Evolutionary conservation across 2,113 vertebrate species (phyloP).

Genomic region (Numenius arquata): DNA sequence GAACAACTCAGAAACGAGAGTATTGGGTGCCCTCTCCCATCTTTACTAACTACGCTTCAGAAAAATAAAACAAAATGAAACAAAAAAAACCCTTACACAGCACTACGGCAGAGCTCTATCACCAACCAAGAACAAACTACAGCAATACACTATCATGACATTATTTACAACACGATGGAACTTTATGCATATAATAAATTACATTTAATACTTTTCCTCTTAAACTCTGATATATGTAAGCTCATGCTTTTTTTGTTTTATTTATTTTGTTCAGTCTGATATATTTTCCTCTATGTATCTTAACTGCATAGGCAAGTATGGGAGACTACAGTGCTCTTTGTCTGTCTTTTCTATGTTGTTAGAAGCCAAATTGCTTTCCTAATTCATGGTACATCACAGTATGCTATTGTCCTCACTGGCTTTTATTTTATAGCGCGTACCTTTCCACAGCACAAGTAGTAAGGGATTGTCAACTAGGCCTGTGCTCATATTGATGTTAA

Average conservation of each 20-base stretch:
- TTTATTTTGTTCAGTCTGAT: neutral
- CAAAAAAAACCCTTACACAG: neutral
- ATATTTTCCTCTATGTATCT: neutral
- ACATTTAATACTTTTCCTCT: slow-evolving; percentile 51
- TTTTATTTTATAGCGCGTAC: neutral
- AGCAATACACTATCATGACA: neutral
- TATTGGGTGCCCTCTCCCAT: neutral
- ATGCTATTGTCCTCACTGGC: neutral
- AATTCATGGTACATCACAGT: neutral
- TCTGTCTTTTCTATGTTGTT: neutral
- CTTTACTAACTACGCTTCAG: neutral
- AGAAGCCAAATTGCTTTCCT: slow-evolving; percentile 29
- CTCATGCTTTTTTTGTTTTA: neutral
- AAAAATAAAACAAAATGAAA: neutral
- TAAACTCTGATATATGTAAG: slow-evolving; percentile 18
- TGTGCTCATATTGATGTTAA: neutral
- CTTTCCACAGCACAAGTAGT: slow-evolving; percentile 14
- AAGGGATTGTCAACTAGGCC: neutral
- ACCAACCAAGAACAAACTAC: slow-evolving; percentile 50
- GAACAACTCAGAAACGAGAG: neutral
- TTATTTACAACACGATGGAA: slow-evolving; percentile 56
- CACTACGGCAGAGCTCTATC: slow-evolving; percentile 41
- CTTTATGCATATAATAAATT: slow-evolving; percentile 19
- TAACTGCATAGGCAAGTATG: neutral
- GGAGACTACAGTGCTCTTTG: neutral